Conservation (phyloP, 2,888 invertebrate genomes). For the Torymus tubicola region DNA sequence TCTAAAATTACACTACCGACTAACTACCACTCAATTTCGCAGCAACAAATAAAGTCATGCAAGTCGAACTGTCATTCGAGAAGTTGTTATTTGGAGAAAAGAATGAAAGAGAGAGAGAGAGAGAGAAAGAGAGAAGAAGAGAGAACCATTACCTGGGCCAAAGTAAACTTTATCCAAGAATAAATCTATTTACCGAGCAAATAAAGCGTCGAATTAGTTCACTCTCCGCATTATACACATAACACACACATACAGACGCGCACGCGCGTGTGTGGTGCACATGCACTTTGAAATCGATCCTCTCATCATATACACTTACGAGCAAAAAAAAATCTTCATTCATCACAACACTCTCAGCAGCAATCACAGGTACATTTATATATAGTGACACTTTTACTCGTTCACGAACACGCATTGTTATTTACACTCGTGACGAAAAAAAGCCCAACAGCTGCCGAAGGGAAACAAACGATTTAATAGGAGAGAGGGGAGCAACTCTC, state of each 20-base stretch:
- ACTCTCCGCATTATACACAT: background rate
- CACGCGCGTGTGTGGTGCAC: no score
- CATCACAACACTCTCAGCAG: no score
- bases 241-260: background rate
- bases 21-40: background rate
- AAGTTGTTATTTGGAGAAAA: slow-evolving; percentile 9
- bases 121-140: background rate
- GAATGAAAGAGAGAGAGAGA: slow-evolving; percentile 5
- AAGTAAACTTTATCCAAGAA: slow-evolving; percentile 56
- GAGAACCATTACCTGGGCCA: slow-evolving; percentile 51
- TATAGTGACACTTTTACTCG: no score
- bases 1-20: slow-evolving; percentile 20
- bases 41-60: slow-evolving; percentile 33
- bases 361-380: no score
- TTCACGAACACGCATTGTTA: no score
- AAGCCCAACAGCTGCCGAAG: slow-evolving; percentile 2
- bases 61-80: background rate
- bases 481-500: background rate
- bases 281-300: no score
- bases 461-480: background rate
- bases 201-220: slow-evolving; percentile 1
- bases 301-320: no score
- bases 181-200: slow-evolving; percentile 39
- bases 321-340: no score
- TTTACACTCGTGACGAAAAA: background rate